Base-by-base conservation (phyloP, 1,140 invertebrate species). In the Eueides isabella region DNA sequence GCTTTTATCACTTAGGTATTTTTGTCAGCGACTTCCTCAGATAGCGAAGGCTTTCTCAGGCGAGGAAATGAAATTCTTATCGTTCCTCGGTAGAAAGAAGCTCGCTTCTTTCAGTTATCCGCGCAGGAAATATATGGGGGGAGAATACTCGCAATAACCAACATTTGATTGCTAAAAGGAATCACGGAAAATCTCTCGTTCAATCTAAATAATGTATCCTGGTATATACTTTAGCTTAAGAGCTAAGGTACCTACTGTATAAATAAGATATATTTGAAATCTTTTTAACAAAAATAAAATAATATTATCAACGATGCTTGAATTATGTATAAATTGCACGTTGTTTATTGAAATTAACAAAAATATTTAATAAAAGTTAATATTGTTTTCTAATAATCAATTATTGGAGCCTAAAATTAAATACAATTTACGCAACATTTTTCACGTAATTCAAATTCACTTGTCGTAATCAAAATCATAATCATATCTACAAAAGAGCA, bases 61-160 rank as follows among this genome's bases (percentile, higher is more conserved):
- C 84, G 81, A 92, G 91, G 91, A 93, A 93, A 93, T 93, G 91
- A 90, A 93, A 93, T 93, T 93, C 90, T 93, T 93, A 93, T 93
- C 91, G 89, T 86, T 85, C 86, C 85, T 81, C 76, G 72, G 78
- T 82, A 83, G 84, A 88, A 87, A 86, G 87, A 84, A 85, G 85
- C 89, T 85, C 82, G 85, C 84, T 90, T 89, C 84, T 88, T 88
- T 87, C 89, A 86, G 85, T 90, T 91, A 91, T 91, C 91, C 91
- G 80, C 72, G 68, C 70, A 84, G 86, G 89, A 92, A 92, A 93
- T 92, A 91, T 89, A 90, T 88, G 80, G 84, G 84, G 81, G 85
- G 82, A 81, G 75, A 75, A 74, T 48, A 81, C 80, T 79, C 80
- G 86, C 84, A 87, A 90, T 91, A 90, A 87, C 84, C 84, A 80